Evolutionary conservation across 2,888 invertebrate species (phyloP).

Genomic region (Yponomeuta malinellus): DNA sequence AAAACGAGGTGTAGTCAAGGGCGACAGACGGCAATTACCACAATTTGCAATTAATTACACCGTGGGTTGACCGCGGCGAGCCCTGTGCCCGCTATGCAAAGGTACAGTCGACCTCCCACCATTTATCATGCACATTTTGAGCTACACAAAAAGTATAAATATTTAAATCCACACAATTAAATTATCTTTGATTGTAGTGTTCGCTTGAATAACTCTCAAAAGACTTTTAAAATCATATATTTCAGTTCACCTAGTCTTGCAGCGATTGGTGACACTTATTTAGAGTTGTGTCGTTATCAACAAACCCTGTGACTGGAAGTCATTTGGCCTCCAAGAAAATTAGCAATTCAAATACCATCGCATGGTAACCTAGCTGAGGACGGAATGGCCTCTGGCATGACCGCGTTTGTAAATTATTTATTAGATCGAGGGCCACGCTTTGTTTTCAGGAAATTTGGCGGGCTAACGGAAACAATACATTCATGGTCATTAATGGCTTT

Average conservation of each 20-base stretch:
- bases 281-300: not conserved
- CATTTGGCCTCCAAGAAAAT: conserved; percentile 38
- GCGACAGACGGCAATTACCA: conserved; percentile 24
- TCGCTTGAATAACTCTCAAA: not conserved
- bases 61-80: conserved; percentile 33
- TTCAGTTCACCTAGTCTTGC: not conserved
- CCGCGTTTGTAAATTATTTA: conserved; percentile 70
- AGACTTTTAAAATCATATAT: not conserved
- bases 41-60: conserved; percentile 58
- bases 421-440: conserved; percentile 55
- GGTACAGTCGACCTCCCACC: not conserved
- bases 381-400: conserved; percentile 63
- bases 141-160: not conserved
- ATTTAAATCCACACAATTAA: not conserved
- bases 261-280: not conserved
- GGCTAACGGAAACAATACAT: conserved; percentile 22
- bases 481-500: not conserved
- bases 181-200: not conserved
- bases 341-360: conserved; percentile 69
- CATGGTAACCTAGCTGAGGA: conserved; percentile 48
- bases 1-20: conserved; percentile 19
- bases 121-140: not conserved
- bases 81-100: conserved; percentile 19
- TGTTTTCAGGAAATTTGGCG: conserved; percentile 35
- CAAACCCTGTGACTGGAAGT: not conserved